Evolutionary conservation across 2,113 vertebrate genomes (phyloP), one percentile per base, ranked within the genome.

Genomic region (Embiotoca jacksoni): DNA sequence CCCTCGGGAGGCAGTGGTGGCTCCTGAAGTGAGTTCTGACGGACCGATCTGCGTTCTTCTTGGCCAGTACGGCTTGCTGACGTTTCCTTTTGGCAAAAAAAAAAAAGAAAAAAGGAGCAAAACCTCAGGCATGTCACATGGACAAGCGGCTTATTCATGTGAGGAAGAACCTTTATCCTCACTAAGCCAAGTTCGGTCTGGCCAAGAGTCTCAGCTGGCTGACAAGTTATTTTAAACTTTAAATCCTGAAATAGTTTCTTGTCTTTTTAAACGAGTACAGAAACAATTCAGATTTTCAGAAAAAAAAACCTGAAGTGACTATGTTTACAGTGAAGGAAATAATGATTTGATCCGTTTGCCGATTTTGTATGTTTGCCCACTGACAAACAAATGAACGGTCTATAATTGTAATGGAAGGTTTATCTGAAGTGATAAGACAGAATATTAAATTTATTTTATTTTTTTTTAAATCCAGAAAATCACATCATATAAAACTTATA

Each of bases 1-100:
- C 95, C 91, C 89, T 88, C 2, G 92, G 81, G 31, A 95, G 93
- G 44, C 89, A 93, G 81, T 95, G 95, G 52, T 95, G 94, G 73
- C 89, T 93, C 77, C 94, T 91, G 84, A 95, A 94, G 49, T 94
- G 91, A 3, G 86, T 81, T 56, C 90, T 86, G 5, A 93, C 87
- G 0, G 86, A 49, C 32, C 93, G 88, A 54, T 95, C 92, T 0
- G 92, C 92, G 2, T 93, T 94, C 80, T 93, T 95, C 82, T 95
- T 94, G 7, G 91, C 90, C 15, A 93, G 79, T 0, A 82, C 31
- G 1, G 87, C 89, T 10, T 94, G 90, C 77, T 92, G 95, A 72
- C 83, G 86, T 71, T 92, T 93, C 88, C 95, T 96, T 68, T 11
- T 59, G 79, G 58, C 31, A 80, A 72, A 80, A 23, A 23, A 80